These are phyloP conservation scores for Tenualosa thibaudeaui DNA, from an alignment of 2,797 vertebrate genomes.

Conservation along the genomic window DNA sequence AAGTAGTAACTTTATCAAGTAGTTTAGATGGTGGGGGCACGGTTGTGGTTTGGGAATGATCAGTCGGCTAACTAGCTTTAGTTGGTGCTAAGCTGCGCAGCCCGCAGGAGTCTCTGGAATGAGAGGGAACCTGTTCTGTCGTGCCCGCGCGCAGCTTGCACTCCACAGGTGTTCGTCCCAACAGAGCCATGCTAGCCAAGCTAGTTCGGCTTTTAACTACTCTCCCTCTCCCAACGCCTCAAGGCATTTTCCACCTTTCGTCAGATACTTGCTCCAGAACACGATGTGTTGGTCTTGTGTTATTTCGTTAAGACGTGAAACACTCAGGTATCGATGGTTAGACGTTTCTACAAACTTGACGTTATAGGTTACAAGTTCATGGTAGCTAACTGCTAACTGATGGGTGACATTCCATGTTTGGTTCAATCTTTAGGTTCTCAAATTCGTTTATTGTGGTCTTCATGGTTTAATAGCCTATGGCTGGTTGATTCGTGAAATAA, in stretches of 20 bases:
- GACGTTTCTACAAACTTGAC: background rate
- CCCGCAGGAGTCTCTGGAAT: conserved; percentile 27
- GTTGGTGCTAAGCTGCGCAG: background rate
- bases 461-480: background rate
- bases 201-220: background rate
- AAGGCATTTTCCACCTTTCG: background rate
- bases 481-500: background rate
- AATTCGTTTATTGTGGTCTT: background rate
- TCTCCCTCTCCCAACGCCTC: background rate
- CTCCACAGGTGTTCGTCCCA: conserved; percentile 18
- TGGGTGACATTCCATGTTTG: background rate
- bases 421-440: background rate
- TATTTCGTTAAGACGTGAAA: too few species aligned
- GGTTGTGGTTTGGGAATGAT: background rate
- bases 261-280: background rate
- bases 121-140: conserved; percentile 48
- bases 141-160: conserved; percentile 57
- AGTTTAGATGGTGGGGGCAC: background rate
- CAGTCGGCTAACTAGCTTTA: background rate
- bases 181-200: background rate
- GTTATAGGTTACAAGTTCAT: background rate
- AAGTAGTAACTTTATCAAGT: background rate
- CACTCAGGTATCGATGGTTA: background rate
- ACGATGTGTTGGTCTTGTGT: background rate
- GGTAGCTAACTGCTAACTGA: background rate